Percentiles rank a stretch among this genome's conserved stretches.
These are phyloP conservation scores for Gymnocypris eckloni DNA, from an alignment of 2,797 vertebrate species.

Conservation along the genomic window DNA sequence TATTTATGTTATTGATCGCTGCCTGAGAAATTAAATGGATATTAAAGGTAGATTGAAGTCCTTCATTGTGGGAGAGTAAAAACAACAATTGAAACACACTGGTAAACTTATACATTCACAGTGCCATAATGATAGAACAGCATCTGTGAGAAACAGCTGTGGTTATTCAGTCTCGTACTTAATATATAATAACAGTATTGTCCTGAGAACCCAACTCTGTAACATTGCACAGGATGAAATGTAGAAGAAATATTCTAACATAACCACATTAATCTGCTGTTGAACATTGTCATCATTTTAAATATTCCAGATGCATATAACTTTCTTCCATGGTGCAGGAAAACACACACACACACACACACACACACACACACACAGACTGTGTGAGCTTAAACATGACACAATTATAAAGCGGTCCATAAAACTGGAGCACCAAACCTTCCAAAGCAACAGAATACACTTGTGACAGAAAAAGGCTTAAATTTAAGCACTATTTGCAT, in stretches of 20 bases:
- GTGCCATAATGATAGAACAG: background rate
- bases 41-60: background rate
- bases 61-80: background rate
- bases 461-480: background rate
- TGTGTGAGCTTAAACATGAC: background rate
- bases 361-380: too few species aligned
- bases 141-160: background rate
- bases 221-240: background rate
- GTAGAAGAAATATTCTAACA: background rate
- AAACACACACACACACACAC: too few species aligned
- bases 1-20: background rate
- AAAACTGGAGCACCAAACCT: background rate
- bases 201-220: background rate
- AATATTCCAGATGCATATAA: background rate
- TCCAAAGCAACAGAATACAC: background rate
- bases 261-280: background rate
- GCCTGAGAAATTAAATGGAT: conserved; percentile 53
- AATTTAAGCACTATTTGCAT: background rate
- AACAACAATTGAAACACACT: background rate
- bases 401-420: background rate
- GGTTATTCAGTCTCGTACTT: conserved; percentile 13
- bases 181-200: background rate
- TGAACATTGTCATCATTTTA: background rate
- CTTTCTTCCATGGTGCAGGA: background rate
- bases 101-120: background rate